Conservation (phyloP, 2,888 invertebrate species). For the Cryptophagus acutangulus region DNA sequence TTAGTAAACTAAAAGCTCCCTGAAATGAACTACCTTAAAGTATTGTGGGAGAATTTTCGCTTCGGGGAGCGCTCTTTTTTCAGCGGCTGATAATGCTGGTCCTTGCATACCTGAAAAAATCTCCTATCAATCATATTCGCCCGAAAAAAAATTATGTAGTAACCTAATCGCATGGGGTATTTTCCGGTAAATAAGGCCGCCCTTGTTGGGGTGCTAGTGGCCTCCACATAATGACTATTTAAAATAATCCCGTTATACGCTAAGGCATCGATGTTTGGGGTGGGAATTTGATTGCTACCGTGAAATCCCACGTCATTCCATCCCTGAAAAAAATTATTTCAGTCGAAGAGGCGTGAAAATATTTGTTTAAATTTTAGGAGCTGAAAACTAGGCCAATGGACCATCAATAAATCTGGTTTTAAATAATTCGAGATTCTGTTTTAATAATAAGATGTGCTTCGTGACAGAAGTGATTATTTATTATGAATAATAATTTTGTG, state of each 20-base stretch:
- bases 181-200: constrained; percentile 78
- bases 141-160: too few relatives aligned
- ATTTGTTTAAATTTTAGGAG: too few relatives aligned
- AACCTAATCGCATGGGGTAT: constrained; percentile 81
- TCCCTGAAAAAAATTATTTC: too few relatives aligned
- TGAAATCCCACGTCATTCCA: constrained; percentile 91
- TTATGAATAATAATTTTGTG: too few relatives aligned
- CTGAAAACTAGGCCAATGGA: too few relatives aligned
- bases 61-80: constrained; percentile 67
- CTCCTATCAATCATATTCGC: constrained; percentile 2
- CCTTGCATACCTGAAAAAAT: constrained; percentile 63
- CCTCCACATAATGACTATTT: constrained; percentile 80
- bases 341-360: too few relatives aligned
- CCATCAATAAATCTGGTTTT: too few relatives aligned
- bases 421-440: too few relatives aligned
- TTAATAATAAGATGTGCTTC: too few relatives aligned
- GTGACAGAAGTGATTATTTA: too few relatives aligned
- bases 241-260: constrained; percentile 81
- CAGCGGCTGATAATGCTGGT: constrained; percentile 60
- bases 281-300: constrained; percentile 80
- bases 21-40: constrained; percentile 44
- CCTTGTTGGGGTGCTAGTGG: constrained; percentile 81
- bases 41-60: constrained; percentile 67
- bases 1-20: neutral
- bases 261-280: constrained; percentile 84